phyloP scores from a whole-genome alignment of 2,797 vertebrate species.

The Alcedo atthis region DNA sequence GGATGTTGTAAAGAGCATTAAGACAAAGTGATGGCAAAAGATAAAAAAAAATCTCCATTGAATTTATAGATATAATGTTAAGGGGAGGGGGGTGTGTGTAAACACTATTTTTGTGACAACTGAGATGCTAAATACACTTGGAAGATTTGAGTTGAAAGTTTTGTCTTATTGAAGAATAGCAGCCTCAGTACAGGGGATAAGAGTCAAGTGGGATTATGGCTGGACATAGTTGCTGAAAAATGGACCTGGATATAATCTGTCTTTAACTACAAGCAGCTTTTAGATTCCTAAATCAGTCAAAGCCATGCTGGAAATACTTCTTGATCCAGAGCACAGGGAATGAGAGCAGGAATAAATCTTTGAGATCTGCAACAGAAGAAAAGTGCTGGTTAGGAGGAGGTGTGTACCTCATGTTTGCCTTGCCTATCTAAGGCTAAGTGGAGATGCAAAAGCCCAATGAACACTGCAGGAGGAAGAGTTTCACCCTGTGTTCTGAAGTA shows the following conservation, averaged over 20 bases:
- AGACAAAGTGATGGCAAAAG: not conserved
- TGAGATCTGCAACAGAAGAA: not conserved
- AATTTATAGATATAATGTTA: not conserved
- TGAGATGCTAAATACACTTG: not conserved
- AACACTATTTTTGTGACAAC: not conserved
- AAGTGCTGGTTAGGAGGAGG: rapidly evolving
- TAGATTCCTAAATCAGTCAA: not conserved
- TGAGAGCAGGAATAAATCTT: not conserved
- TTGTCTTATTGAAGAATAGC: not conserved
- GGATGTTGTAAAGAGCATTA: not conserved
- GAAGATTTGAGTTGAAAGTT: not conserved
- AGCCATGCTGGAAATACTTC: not conserved
- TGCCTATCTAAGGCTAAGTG: not conserved
- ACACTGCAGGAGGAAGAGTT: not conserved
- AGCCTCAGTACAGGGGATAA: not conserved
- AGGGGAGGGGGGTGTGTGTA: rapidly evolving
- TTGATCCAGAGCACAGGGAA: not conserved
- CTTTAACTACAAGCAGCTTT: not conserved
- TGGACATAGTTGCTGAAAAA: not conserved
- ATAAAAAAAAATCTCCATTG: not conserved
- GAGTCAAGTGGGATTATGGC: not conserved
- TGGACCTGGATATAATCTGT: not conserved
- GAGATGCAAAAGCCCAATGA: not conserved
- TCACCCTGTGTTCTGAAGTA: not conserved
- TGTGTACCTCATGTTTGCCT: not conserved